Percentiles rank a stretch among this genome's conserved stretches.
Evolutionary conservation across 2,113 vertebrate species (phyloP).

Genomic region (Atrichornis clamosus): DNA sequence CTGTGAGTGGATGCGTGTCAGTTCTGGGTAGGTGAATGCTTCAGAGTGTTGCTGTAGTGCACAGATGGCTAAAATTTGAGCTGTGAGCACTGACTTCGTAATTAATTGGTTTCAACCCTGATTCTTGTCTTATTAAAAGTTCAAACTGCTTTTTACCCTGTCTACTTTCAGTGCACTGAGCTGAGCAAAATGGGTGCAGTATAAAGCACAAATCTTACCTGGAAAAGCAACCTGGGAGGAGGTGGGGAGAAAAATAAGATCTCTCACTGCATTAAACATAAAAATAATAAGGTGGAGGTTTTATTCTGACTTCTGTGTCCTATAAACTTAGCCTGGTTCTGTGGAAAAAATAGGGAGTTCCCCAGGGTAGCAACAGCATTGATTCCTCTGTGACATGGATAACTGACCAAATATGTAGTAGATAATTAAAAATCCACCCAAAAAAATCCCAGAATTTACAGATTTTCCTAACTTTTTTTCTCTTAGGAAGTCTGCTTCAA

Average conservation of each 20-base stretch:
- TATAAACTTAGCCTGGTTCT: neutral
- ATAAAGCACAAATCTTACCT: neutral
- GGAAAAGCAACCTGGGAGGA: neutral
- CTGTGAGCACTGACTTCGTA: neutral
- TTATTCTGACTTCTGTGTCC: neutral
- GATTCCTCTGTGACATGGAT: neutral
- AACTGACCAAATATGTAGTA: neutral
- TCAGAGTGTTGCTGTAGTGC: neutral
- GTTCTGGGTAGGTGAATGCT: neutral
- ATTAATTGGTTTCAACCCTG: neutral
- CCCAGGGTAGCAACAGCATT: neutral
- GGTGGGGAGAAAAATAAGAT: neutral
- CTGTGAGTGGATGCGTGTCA: neutral
- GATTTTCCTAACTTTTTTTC: neutral
- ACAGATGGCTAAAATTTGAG: neutral
- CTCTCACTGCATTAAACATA: neutral
- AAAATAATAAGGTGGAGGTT: neutral
- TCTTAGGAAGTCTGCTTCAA: neutral
- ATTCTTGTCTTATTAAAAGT: neutral
- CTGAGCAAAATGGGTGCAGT: constrained; percentile 25
- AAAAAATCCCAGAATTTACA: neutral
- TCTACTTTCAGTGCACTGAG: neutral
- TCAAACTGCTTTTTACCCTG: neutral
- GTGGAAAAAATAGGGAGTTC: neutral
- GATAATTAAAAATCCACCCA: neutral